phyloP scores from a whole-genome alignment of 2,113 vertebrate genomes.

The Psettodes erumei region DNA sequence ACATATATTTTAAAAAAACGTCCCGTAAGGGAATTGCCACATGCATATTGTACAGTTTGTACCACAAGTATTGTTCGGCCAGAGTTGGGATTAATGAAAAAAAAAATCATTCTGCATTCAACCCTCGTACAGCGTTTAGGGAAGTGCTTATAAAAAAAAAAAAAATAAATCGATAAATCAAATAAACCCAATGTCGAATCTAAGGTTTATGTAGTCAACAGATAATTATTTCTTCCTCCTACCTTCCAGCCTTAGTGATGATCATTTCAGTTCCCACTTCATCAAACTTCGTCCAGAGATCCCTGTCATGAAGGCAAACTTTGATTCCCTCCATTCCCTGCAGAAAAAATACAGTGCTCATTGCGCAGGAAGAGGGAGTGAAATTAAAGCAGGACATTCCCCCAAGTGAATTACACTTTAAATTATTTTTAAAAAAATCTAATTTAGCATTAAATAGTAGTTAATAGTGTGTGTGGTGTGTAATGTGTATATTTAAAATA shows the following conservation, averaged over 20 bases:
- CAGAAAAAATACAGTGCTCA: slow-evolving; percentile 32
- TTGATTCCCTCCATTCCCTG: slow-evolving; percentile 97
- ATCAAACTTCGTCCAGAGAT: slow-evolving; percentile 96
- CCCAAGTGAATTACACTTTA: neutral
- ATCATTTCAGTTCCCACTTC: slow-evolving; percentile 98
- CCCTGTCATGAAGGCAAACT: slow-evolving; percentile 94
- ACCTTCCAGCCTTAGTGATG: slow-evolving; percentile 98
- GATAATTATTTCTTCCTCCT: slow-evolving; percentile 35
- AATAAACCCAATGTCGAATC: neutral
- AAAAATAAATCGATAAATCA: neutral
- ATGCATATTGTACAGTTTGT: neutral
- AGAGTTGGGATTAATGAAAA: neutral
- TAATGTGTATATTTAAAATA: neutral
- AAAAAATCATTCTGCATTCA: neutral
- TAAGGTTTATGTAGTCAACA: neutral
- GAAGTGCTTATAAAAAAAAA: neutral
- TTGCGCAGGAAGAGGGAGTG: neutral
- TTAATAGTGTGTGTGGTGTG: no score
- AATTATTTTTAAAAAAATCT: neutral
- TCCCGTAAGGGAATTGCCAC: neutral
- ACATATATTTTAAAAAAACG: no score
- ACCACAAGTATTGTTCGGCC: neutral
- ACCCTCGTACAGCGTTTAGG: neutral
- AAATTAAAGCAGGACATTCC: neutral
- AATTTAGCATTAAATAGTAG: neutral